Evolutionary conservation across 2,797 vertebrate genomes (phyloP).

Genomic region (Sphaeramia orbicularis): DNA sequence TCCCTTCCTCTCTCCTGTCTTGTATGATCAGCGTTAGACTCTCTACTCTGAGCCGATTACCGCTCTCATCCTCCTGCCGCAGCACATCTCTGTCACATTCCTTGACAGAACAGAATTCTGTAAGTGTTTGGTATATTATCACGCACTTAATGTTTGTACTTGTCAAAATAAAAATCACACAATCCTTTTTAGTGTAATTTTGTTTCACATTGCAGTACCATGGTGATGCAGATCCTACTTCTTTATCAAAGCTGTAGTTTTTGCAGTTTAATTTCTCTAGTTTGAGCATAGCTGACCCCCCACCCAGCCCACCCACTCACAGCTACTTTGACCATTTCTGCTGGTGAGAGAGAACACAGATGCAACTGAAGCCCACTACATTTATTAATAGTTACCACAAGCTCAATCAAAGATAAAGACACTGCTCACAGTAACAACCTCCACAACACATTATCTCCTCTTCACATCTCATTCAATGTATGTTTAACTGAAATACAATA

Average conservation of each 20-base stretch:
- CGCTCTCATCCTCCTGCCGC: slow-evolving; percentile 57
- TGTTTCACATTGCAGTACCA: neutral
- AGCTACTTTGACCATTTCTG: slow-evolving; percentile 38
- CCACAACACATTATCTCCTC: neutral
- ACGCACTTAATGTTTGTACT: neutral
- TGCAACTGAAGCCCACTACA: slow-evolving; percentile 9
- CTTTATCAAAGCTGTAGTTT: neutral
- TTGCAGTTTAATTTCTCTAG: slow-evolving; percentile 30
- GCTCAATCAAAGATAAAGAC: slow-evolving; percentile 4
- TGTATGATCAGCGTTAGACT: slow-evolving; percentile 59
- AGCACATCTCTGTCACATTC: slow-evolving; percentile 49
- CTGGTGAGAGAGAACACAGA: slow-evolving; percentile 18
- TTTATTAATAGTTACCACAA: slow-evolving; percentile 9
- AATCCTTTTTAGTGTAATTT: neutral
- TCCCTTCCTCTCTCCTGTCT: slow-evolving; percentile 60
- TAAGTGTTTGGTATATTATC: slow-evolving; percentile 1
- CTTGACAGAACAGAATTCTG: slow-evolving; percentile 13
- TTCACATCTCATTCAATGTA: neutral
- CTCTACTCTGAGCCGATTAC: slow-evolving; percentile 61
- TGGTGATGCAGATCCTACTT: slow-evolving; percentile 11
- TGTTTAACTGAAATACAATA: neutral
- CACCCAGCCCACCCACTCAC: slow-evolving; percentile 65
- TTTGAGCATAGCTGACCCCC: slow-evolving; percentile 2
- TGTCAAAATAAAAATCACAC: neutral
- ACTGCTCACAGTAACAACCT: neutral